Conservation (phyloP, 2,113 vertebrate genomes). For the Cariama cristata region DNA sequence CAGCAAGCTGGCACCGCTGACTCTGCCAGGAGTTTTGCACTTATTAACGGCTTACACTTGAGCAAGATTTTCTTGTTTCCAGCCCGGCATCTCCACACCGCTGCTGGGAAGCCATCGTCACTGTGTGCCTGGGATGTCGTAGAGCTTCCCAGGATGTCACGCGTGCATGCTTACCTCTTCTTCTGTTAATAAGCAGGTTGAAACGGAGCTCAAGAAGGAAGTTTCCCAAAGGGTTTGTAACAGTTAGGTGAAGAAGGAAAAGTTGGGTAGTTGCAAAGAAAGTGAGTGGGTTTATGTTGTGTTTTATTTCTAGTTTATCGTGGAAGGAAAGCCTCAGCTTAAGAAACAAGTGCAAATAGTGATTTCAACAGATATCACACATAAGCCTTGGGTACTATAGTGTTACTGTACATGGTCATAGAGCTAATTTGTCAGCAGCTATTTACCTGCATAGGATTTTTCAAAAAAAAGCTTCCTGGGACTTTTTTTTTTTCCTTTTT, state of each 20-base stretch:
- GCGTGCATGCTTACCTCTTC: background rate
- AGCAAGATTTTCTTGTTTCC: background rate
- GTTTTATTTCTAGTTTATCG: background rate
- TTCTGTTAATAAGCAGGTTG: background rate
- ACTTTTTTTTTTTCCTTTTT: background rate
- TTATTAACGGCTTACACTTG: background rate
- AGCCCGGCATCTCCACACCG: fast-evolving
- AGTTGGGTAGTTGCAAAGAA: background rate
- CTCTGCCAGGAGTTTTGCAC: background rate
- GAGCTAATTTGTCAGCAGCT: background rate
- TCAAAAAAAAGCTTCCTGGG: background rate
- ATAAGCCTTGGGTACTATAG: background rate
- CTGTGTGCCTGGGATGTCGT: background rate
- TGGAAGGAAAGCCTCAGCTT: background rate
- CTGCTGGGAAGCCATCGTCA: background rate
- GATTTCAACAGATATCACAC: background rate
- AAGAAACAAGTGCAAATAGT: background rate
- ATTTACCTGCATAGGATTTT: background rate
- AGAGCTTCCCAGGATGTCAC: background rate
- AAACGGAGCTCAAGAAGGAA: background rate
- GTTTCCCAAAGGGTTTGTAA: background rate
- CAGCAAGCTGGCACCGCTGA: background rate
- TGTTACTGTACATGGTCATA: background rate
- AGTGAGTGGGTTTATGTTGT: background rate
- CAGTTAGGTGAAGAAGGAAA: background rate